Evolutionary conservation across 2,113 vertebrate genomes (phyloP), one percentile per base, ranked within the genome.

Genomic region (Heterochromis multidens): DNA sequence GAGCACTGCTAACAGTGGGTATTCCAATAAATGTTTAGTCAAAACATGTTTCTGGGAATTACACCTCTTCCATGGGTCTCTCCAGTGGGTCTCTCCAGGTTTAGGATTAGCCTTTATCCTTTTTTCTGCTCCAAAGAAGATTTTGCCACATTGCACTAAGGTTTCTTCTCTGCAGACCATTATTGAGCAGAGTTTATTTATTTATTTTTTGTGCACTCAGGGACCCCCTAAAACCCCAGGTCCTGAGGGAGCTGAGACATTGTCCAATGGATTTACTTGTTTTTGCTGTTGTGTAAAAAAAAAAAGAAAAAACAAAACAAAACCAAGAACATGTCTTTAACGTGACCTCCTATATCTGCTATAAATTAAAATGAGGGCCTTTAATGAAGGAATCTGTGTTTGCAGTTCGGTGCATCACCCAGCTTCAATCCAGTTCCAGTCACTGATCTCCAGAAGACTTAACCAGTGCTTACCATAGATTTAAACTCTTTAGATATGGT

Each of bases 1-100:
- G 14, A 57, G 27, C 63, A 58, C 57, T 5, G 29, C 52, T 57
- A 78, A 27, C 59, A 25, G 9, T 1, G 25, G 25, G 77, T 82
- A 40, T 82, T 79, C 70, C 58, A 79, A 61, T 77, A 82, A 88
- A 84, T 74, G 37, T 27, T 54, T 13, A 85, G 58, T 65, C 61
- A 14, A 83, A 49, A 65, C 33, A 62, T 4, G 1, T 82, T 54
- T 63, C 14, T 17, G 89, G 82, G 84, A 80, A 79, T 70, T 61
- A 9, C 52, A 35, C 35, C 25, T 61, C 52, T 21, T 52, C 25
- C 61, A 57, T 1, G 31, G 19, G 83, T 82, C 57, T 76, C 82
- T 87, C 72, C 60, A 29, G 46, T 25, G 37, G n/a, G 35, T 40
- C 62, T 65, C 62, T 2, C n/a, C 62, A 70, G 63, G 37, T 70